These are phyloP conservation scores for Ischnus inquisitorius DNA, from an alignment of 2,888 invertebrate genomes.

Conservation along the genomic window DNA sequence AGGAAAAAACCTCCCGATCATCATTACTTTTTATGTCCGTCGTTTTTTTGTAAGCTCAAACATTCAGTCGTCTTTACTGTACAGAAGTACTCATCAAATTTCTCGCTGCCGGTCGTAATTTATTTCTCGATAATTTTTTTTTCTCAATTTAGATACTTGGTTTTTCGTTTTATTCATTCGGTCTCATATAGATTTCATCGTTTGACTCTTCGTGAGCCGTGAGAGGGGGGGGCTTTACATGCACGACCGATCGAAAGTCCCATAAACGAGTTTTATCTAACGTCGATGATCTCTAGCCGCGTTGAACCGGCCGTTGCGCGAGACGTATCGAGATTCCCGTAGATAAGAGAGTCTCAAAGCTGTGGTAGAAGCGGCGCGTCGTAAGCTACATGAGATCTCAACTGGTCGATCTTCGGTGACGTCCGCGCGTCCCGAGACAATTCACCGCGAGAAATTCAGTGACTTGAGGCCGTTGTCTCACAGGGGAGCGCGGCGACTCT, in stretches of 20 bases:
- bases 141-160: too few relatives aligned
- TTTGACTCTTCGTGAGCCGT: neutral
- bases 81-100: too few relatives aligned
- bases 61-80: too few relatives aligned
- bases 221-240: conserved; percentile 22
- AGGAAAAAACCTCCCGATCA: too few relatives aligned
- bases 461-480: conserved; percentile 12
- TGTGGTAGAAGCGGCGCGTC: conserved; percentile 69
- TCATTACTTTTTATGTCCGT: too few relatives aligned
- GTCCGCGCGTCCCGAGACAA: conserved; percentile 60
- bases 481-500: conserved; percentile 19
- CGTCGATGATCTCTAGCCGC: conserved; percentile 63
- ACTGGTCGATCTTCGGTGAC: conserved; percentile 80
- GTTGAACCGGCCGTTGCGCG: conserved; percentile 54
- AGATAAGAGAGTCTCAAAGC: conserved; percentile 74
- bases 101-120: too few relatives aligned
- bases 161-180: too few relatives aligned
- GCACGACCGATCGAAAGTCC: conserved; percentile 72
- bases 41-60: too few relatives aligned
- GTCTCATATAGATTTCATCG: conserved; percentile 2
- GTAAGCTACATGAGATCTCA: conserved; percentile 82
- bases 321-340: conserved; percentile 71
- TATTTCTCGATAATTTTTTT: too few relatives aligned
- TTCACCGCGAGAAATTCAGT: conserved; percentile 18
- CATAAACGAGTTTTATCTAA: conserved; percentile 69